Evolutionary conservation across 2,113 vertebrate genomes (phyloP).

Genomic region (Penelope pileata): DNA sequence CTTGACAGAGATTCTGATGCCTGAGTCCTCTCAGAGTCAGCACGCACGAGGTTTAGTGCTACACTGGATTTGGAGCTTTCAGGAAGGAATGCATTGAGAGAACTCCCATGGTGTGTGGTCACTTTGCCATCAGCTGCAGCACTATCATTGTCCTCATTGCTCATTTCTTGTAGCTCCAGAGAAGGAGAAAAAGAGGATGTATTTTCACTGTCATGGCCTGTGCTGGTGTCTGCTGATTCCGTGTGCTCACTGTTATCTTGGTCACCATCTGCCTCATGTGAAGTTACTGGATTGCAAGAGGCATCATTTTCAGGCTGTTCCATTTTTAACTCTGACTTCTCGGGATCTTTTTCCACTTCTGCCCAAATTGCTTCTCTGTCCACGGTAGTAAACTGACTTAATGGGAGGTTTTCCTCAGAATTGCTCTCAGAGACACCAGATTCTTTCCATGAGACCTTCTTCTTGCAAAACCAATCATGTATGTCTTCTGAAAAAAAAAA

Average conservation of each 20-base stretch:
- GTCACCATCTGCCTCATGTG: neutral
- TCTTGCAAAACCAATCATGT: constrained; percentile 73
- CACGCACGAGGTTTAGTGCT: constrained; percentile 62
- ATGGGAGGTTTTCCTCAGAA: constrained; percentile 74
- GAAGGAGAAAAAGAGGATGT: constrained; percentile 87
- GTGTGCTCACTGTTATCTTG: constrained; percentile 88
- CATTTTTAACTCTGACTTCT: constrained; percentile 14
- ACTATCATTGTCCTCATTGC: constrained; percentile 70
- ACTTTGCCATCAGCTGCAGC: neutral
- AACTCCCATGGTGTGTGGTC: neutral
- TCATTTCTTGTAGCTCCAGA: constrained; percentile 70
- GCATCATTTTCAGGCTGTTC: constrained; percentile 57
- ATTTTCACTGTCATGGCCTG: constrained; percentile 85
- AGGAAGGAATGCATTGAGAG: neutral
- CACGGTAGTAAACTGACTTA: constrained; percentile 81
- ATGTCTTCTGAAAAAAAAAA: constrained; percentile 53
- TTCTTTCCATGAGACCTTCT: constrained; percentile 71
- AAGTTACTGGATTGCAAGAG: neutral
- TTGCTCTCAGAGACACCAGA: constrained; percentile 39
- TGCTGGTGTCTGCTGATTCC: constrained; percentile 91
- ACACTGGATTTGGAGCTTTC: constrained; percentile 36
- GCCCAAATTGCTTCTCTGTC: constrained; percentile 93
- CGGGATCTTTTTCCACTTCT: constrained; percentile 86
- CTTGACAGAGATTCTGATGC: constrained; percentile 93
- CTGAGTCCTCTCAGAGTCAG: constrained; percentile 90